These are phyloP conservation scores for Mixornis gularis DNA, from an alignment of 2,113 vertebrate genomes.

Conservation along the genomic window DNA sequence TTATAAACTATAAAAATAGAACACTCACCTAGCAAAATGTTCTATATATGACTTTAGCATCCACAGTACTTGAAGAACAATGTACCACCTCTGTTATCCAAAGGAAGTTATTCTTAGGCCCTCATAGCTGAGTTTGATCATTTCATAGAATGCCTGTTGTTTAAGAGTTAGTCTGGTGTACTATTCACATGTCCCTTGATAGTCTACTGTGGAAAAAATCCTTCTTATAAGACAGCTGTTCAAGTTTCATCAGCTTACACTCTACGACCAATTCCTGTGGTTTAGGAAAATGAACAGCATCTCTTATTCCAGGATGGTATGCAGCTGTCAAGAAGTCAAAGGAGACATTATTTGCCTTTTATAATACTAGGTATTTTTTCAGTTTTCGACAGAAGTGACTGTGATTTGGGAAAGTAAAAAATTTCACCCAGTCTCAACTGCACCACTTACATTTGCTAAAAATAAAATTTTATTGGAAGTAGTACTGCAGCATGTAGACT, in stretches of 20 bases:
- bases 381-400: not conserved
- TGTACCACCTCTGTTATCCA: not conserved
- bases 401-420: conserved; percentile 16
- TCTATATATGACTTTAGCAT: not conserved
- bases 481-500: not conserved
- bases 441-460: conserved; percentile 22
- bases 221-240: conserved; percentile 58
- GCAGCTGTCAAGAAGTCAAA: conserved; percentile 36
- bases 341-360: not conserved
- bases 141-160: conserved; percentile 38
- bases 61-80: not conserved
- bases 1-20: not conserved
- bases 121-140: conserved; percentile 22
- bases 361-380: not conserved
- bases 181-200: conserved; percentile 33
- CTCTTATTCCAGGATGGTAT: not conserved
- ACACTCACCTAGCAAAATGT: not conserved
- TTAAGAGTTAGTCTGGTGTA: conserved; percentile 16
- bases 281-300: conserved; percentile 49
- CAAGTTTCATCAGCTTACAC: conserved; percentile 25
- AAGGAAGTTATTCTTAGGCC: conserved; percentile 32
- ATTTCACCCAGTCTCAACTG: not conserved
- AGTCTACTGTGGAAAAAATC: not conserved
- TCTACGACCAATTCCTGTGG: conserved; percentile 18
- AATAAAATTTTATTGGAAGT: conserved; percentile 21